phyloP scores from a whole-genome alignment of 1,140 invertebrate genomes.

The Apocrypta bakeri region DNA sequence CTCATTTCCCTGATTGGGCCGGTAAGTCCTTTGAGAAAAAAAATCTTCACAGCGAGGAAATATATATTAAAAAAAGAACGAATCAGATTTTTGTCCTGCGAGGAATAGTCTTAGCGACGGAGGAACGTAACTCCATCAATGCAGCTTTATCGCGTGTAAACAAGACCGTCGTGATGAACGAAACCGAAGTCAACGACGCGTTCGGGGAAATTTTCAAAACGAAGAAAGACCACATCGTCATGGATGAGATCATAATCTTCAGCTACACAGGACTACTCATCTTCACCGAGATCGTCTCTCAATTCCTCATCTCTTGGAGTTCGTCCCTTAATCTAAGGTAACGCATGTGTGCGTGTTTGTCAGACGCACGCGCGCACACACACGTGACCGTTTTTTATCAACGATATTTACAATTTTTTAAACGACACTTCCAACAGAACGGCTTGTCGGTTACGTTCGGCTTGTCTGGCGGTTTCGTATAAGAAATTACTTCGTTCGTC shows the following conservation, averaged over 20 bases:
- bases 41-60: too few relatives aligned
- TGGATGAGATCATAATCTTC: conserved; percentile 55
- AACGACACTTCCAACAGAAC: conserved; percentile 52
- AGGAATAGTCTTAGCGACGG: conserved; percentile 7
- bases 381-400: too few relatives aligned
- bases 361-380: too few relatives aligned
- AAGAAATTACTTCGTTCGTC: conserved; percentile 58
- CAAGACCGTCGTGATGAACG: neutral
- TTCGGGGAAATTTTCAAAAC: neutral
- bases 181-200: neutral
- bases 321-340: conserved; percentile 54
- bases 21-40: conserved; percentile 42
- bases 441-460: conserved; percentile 57
- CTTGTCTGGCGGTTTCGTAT: conserved; percentile 58
- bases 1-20: conserved; percentile 54
- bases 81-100: conserved; percentile 25
- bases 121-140: conserved; percentile 5
- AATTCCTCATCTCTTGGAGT: conserved; percentile 58
- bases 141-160: neutral
- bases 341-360: too few relatives aligned
- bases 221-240: conserved; percentile 36
- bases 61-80: neutral
- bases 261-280: conserved; percentile 51
- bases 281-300: conserved; percentile 52
- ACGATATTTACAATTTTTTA: too few relatives aligned